Conservation (phyloP, 2,797 vertebrate species). For the Tauraco hartlaubi region DNA sequence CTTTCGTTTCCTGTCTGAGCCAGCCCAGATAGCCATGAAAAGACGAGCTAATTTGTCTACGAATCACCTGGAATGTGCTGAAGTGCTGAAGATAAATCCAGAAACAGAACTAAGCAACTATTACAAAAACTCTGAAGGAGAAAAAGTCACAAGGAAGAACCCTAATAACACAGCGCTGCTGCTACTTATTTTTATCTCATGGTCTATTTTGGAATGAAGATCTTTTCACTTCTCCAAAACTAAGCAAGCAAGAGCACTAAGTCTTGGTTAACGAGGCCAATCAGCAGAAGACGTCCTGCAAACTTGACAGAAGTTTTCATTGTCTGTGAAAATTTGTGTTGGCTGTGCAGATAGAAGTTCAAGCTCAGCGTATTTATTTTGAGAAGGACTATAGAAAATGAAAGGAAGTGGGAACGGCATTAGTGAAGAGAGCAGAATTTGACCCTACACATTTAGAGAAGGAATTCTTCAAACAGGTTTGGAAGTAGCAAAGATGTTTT, state of each 20-base stretch:
- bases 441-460: background rate
- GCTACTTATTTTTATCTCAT: background rate
- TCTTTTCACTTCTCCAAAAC: background rate
- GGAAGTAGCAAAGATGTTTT: background rate
- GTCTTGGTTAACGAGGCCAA: background rate
- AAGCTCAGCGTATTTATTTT: slow-evolving; percentile 37
- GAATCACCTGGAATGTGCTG: background rate
- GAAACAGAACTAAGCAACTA: background rate
- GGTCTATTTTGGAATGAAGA: background rate
- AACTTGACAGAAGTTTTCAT: slow-evolving; percentile 13
- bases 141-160: background rate
- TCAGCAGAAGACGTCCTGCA: background rate
- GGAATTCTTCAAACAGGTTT: background rate
- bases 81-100: background rate
- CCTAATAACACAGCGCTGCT: background rate
- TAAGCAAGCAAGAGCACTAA: background rate
- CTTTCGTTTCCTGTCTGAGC: background rate
- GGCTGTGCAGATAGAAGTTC: background rate
- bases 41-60: background rate
- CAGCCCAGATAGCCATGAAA: background rate
- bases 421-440: background rate
- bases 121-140: background rate
- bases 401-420: background rate
- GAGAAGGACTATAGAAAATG: slow-evolving; percentile 12
- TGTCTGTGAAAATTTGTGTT: slow-evolving; percentile 36